Percentiles rank a stretch among this genome's conserved stretches.
These are phyloP conservation scores for Philantomba maxwellii DNA, from an alignment of 2,113 vertebrate species.

Conservation along the genomic window DNA sequence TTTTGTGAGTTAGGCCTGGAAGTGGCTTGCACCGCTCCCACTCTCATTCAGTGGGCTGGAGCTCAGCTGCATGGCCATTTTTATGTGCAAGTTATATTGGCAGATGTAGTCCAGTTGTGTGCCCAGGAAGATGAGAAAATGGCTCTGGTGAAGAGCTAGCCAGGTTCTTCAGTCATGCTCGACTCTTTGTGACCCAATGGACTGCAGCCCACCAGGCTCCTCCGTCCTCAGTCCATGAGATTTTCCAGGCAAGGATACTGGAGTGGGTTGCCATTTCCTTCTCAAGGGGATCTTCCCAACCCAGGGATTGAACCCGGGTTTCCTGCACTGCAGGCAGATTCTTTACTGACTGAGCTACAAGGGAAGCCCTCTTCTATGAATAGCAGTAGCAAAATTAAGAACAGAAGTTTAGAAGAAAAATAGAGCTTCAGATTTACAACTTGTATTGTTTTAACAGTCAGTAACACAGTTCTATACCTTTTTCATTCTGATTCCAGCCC, in stretches of 20 bases:
- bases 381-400: background rate
- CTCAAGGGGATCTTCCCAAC: no score
- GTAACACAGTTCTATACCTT: background rate
- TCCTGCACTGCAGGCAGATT: no score
- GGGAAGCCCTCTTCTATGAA: background rate
- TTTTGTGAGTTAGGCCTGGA: background rate
- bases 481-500: background rate
- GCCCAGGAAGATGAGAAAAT: background rate
- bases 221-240: no score
- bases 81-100: background rate
- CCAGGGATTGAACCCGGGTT: no score
- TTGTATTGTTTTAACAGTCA: background rate
- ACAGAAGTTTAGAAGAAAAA: background rate
- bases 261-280: no score
- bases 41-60: background rate
- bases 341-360: no score
- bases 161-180: background rate
- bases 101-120: background rate
- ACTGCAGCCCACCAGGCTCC: no score
- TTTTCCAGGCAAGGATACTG: no score
- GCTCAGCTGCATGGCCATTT: background rate
- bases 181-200: no score
- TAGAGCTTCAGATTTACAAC: background rate
- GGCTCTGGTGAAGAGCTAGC: background rate
- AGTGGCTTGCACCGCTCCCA: background rate